These are phyloP conservation scores for Yponomeuta malinellus DNA, from an alignment of 2,888 invertebrate species.

Conservation along the genomic window DNA sequence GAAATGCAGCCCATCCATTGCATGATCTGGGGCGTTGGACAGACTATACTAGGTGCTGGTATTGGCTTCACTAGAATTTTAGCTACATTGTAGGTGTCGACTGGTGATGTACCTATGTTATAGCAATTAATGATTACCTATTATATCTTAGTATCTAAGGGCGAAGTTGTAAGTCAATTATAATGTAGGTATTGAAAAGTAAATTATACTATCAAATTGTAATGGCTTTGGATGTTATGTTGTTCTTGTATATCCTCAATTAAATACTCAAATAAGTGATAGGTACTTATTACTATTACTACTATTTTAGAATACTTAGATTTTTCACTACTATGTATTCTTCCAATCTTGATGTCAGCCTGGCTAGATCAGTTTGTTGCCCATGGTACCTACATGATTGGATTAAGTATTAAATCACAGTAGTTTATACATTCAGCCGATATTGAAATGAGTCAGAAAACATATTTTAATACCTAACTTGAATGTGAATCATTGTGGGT, in stretches of 20 bases:
- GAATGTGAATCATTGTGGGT: conserved; percentile 1
- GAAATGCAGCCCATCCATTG: conserved; percentile 95
- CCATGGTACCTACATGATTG: background rate
- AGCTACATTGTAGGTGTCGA: conserved; percentile 85
- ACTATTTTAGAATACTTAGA: background rate
- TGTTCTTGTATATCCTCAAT: conserved; percentile 9
- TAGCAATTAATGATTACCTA: conserved; percentile 24
- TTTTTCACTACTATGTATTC: conserved; percentile 11
- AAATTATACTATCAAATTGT: conserved; percentile 21
- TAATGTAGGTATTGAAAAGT: conserved; percentile 33
- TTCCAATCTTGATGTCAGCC: background rate
- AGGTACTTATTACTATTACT: background rate
- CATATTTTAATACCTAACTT: background rate
- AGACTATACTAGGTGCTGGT: conserved; percentile 91
- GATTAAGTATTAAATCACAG: background rate
- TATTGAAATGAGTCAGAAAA: background rate
- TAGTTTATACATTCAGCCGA: background rate
- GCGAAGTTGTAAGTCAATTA: conserved; percentile 47
- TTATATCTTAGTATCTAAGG: conserved; percentile 17
- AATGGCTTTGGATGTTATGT: background rate
- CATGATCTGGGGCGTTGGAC: conserved; percentile 95
- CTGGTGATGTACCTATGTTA: conserved; percentile 21
- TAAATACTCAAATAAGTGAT: conserved; percentile 7
- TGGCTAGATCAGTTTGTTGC: background rate
- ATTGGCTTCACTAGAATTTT: conserved; percentile 95